Conservation (phyloP, 2,113 vertebrate genomes). For the Tetraodon nigroviridis region DNA sequence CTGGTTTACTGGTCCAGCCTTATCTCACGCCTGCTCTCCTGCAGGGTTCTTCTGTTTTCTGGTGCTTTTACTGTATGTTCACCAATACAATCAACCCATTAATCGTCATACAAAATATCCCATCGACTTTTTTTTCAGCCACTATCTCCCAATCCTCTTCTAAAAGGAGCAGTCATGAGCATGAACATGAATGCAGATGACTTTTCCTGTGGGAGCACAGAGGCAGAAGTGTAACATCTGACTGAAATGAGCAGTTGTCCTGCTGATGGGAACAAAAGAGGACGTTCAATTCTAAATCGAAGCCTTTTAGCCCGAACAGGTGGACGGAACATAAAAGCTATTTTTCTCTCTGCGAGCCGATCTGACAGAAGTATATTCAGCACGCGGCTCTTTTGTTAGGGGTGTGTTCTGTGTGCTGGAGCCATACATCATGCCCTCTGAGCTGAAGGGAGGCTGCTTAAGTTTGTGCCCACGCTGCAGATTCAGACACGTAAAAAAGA, state of each 20-base stretch:
- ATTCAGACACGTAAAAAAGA: conserved; percentile 28
- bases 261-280: conserved; percentile 34
- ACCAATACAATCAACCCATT: too few species aligned
- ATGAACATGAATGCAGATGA: conserved; percentile 19
- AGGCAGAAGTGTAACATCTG: conserved; percentile 33
- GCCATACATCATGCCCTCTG: conserved; percentile 39
- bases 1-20: too few species aligned
- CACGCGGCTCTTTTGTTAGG: conserved; percentile 37
- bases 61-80: too few species aligned
- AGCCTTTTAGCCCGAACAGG: conserved; percentile 26
- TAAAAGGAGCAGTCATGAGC: not conserved
- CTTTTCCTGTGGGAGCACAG: conserved; percentile 33
- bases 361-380: conserved; percentile 42
- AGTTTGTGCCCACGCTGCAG: conserved; percentile 38
- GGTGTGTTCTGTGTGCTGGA: conserved; percentile 42
- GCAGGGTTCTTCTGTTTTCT: too few species aligned
- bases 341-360: conserved; percentile 31
- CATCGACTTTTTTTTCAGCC: too few species aligned
- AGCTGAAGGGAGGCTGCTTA: conserved; percentile 12
- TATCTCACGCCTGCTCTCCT: too few species aligned
- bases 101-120: too few species aligned
- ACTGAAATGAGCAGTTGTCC: conserved; percentile 28
- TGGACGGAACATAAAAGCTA: conserved; percentile 26
- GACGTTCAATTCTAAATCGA: conserved; percentile 39
- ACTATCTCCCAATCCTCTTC: too few species aligned